Evolutionary conservation across 2,888 invertebrate species (phyloP).

Genomic region (Iselma pallidipennis): DNA sequence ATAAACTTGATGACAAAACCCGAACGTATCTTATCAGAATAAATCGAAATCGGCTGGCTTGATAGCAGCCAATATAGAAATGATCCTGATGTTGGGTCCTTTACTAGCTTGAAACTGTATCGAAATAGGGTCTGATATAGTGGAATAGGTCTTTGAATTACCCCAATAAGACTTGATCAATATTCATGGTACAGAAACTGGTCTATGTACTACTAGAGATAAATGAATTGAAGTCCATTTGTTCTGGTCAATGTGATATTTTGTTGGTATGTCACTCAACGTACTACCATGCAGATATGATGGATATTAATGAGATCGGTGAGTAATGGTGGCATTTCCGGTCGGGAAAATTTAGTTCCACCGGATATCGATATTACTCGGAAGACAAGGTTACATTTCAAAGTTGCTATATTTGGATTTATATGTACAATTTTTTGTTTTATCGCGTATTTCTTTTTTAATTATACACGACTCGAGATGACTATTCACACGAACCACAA

Average conservation of each 20-base stretch:
- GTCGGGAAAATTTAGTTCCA: not conserved
- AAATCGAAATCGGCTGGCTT: not conserved
- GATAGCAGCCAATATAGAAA: not conserved
- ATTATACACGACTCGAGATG: not conserved
- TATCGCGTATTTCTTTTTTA: not conserved
- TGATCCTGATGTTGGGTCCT: not conserved
- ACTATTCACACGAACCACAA: not conserved
- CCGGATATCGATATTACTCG: not conserved
- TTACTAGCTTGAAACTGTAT: not conserved
- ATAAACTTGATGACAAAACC: constrained; percentile 1
- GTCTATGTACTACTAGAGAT: constrained; percentile 30
- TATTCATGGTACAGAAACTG: constrained; percentile 34
- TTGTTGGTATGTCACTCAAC: not conserved
- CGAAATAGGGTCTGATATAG: not conserved
- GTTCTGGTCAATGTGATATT: constrained; percentile 16
- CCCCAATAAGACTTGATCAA: constrained; percentile 37
- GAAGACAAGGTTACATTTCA: not conserved
- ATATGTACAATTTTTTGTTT: no score
- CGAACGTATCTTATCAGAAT: not conserved
- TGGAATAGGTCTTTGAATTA: constrained; percentile 23
- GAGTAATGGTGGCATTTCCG: not conserved
- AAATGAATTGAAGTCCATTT: constrained; percentile 41
- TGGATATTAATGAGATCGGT: not conserved
- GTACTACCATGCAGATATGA: not conserved
- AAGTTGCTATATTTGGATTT: not conserved